Percentiles rank a stretch among this genome's conserved stretches.
These are phyloP conservation scores for Oxytorus armatus DNA, from an alignment of 2,888 invertebrate genomes.

Conservation along the genomic window DNA sequence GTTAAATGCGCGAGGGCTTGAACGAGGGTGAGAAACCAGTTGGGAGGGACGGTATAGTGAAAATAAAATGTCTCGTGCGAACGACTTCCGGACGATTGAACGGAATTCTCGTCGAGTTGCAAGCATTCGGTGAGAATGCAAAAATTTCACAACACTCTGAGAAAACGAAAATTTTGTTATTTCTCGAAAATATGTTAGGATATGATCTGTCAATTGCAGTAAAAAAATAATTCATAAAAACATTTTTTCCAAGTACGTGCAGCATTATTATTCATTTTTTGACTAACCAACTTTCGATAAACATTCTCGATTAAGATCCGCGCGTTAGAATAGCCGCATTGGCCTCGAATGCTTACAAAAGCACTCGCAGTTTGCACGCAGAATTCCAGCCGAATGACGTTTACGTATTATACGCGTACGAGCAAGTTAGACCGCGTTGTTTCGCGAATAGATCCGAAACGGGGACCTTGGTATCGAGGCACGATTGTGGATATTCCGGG, in stretches of 20 bases:
- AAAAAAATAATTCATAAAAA: too few species aligned
- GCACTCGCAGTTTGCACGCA: conserved; percentile 19
- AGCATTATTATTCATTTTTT: conserved; percentile 1
- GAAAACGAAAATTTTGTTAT: not conserved
- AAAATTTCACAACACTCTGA: too few species aligned
- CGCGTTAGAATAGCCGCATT: conserved; percentile 6
- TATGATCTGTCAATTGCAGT: too few species aligned
- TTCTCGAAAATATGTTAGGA: too few species aligned
- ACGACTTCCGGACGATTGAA: conserved; percentile 54
- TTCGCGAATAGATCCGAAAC: conserved; percentile 34
- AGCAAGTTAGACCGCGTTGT: conserved; percentile 33
- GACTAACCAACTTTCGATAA: conserved; percentile 37
- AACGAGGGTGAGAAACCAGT: conserved; percentile 28
- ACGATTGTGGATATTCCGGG: conserved; percentile 42
- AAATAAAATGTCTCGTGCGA: conserved; percentile 28
- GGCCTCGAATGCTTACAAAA: conserved; percentile 19
- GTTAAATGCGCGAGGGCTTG: conserved; percentile 31
- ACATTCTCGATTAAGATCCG: conserved; percentile 23
- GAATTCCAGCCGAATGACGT: conserved; percentile 26
- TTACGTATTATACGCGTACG: conserved; percentile 3
- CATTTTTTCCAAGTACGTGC: not conserved
- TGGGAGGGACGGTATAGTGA: not conserved
- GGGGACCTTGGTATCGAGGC: conserved; percentile 26
- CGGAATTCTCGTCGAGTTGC: conserved; percentile 11
- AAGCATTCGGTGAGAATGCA: not conserved